Evolutionary conservation across 1,140 invertebrate species (phyloP).

Genomic region (Branchinecta lindahli): DNA sequence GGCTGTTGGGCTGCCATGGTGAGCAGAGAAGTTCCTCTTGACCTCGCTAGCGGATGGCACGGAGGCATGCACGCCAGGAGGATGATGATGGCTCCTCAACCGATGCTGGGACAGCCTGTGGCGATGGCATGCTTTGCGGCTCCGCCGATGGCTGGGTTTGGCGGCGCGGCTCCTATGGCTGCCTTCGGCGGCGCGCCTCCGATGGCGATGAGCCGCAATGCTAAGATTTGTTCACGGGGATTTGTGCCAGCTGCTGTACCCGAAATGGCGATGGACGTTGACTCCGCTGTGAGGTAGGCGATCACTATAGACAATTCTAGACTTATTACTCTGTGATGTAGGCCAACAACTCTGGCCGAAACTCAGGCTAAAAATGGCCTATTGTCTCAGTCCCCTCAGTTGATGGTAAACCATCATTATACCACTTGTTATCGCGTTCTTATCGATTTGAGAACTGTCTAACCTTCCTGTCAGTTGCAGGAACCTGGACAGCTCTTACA

Average conservation of each 20-base stretch:
- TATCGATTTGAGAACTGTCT: no score
- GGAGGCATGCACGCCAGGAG: not conserved
- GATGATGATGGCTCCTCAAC: not conserved
- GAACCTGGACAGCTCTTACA: no score
- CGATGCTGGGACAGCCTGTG: not conserved
- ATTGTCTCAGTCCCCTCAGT: no score
- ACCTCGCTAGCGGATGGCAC: constrained; percentile 24
- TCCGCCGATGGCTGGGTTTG: not conserved
- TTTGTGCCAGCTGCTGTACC: not conserved
- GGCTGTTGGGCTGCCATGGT: constrained; percentile 22
- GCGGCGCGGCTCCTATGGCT: not conserved
- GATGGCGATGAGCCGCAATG: not conserved
- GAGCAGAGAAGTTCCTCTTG: constrained; percentile 23
- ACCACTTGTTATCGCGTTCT: no score
- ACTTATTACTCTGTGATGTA: no score
- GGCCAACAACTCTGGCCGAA: no score
- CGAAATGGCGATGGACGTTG: constrained; percentile 15
- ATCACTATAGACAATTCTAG: not conserved
- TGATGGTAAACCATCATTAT: no score
- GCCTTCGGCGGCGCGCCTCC: not conserved
- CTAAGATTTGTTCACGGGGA: not conserved
- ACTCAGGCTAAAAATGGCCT: no score
- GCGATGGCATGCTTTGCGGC: not conserved
- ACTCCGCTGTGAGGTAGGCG: not conserved
- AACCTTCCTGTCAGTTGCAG: no score